A percentile compares a stretch with the other conserved stretches of the same genome.
phyloP scores from a whole-genome alignment of 2,888 invertebrate genomes.

The Cryptops parisi region DNA sequence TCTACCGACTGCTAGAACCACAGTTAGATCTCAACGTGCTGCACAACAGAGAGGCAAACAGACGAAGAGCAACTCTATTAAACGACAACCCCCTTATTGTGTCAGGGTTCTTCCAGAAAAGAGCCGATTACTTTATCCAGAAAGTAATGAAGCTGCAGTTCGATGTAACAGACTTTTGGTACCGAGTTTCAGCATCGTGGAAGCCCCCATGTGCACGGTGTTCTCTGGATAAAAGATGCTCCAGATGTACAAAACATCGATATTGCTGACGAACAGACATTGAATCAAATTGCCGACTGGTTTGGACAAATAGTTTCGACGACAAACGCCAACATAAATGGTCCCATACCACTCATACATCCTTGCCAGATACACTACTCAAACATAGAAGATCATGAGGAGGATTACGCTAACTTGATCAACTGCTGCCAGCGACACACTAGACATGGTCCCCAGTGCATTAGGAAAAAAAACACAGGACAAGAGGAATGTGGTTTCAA shows the following conservation, averaged over 20 bases:
- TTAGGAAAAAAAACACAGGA: too few species aligned
- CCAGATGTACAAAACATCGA: constrained; percentile 14
- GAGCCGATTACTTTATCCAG: constrained; percentile 6
- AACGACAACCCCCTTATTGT: constrained; percentile 15
- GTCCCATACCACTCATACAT: constrained; percentile 11
- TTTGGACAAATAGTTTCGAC: constrained; percentile 15
- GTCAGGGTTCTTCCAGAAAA: constrained; percentile 12
- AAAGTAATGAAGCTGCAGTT: constrained; percentile 11
- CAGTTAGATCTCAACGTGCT: neutral
- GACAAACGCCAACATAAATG: constrained; percentile 14
- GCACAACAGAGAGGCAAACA: neutral
- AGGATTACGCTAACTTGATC: too few species aligned
- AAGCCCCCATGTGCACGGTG: constrained; percentile 18
- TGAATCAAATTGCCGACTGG: neutral
- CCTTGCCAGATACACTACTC: constrained; percentile 16
- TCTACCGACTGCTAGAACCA: constrained; percentile 8
- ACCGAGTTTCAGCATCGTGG: constrained; percentile 18
- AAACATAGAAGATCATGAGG: too few species aligned
- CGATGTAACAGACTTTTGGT: constrained; percentile 15
- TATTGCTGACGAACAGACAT: neutral
- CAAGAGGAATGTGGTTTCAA: too few species aligned
- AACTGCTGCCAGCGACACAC: too few species aligned
- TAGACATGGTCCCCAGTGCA: too few species aligned
- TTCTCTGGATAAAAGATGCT: constrained; percentile 19
- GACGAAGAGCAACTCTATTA: constrained; percentile 4